Base-by-base conservation (phyloP, 1,140 invertebrate species). In the Rhagoletis pomonella region DNA sequence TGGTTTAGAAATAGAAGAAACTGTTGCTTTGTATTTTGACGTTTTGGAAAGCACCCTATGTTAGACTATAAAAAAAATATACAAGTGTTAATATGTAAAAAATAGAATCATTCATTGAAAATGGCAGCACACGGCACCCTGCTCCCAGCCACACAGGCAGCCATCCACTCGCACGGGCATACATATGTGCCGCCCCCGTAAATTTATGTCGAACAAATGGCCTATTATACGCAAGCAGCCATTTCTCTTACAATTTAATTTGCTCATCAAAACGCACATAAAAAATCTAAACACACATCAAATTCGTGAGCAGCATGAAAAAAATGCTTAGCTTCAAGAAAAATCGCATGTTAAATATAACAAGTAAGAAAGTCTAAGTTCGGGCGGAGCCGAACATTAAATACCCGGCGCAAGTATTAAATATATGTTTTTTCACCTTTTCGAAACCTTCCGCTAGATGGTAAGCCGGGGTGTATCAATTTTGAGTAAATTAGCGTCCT, bases 131-230 rank as follows among this genome's bases (percentile, higher is more conserved):
- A 29, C n/a, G 19, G 17, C n/a, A 5, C 47, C 73, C 73, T 9
- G 17, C 39, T 19, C 17, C 39, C 67, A 44, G 19, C 47, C 47
- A 2, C 44, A 2, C 47, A 10, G 6, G 10, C 73, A 81, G 50
- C 47, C n/a, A 2, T 81, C 3, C n/a, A 2, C 4, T 7, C 47
- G 19, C 19, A 7, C 55, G 50, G 4, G 17, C 1, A n/a, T 62
- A 4, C 12, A 62, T 62, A 62, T 47, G 69, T 17, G 44, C 6
- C 7, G 17, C 73, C 47, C 73, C 55, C 73, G 17, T 60, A 67
- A 86, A 86, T 86, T 86, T 86, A 86, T 86, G 86, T 67, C 44
- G 59, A 67, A 86, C 86, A 67, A 86, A 86, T 86, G 86, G 86
- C 86, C 86, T 12, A 86, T 67, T 86, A 50, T 67, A 29, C 60